Base-by-base conservation (phyloP, 2,797 vertebrate genomes). In the Synaphobranchus kaupii region DNA sequence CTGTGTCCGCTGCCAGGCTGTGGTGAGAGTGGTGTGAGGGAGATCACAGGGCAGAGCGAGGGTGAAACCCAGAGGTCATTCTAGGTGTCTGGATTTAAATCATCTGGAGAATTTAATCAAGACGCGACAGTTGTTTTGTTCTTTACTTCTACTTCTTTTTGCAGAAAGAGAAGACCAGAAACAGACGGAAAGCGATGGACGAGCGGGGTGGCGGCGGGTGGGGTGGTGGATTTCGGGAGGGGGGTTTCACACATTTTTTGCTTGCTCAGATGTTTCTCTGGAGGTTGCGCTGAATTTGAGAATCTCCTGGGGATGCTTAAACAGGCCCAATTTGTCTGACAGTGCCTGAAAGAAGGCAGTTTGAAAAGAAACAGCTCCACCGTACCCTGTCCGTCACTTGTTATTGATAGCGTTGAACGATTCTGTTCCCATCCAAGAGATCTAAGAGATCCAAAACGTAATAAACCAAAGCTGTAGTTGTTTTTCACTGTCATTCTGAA, bases 351-450 rank as follows among this genome's bases (percentile, higher is more conserved):
- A 83, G 60, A 52, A 83, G 20, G 83, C 34, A 6, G 34, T 84
- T 54, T 84, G 83, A 84, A 84, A 84, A 84, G 56, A 84, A 84
- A 47, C 83, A 84, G 83, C 54, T 20, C 83, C 56, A 22, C 31
- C 8, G 39, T 84, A 47, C 58, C 83, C 83, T 56, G 82, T 34
- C 82, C 15, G 15, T 84, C 82, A 84, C 52, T 34, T 20, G n/a
- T 84, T 28, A 84, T 54, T 84, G 50, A 81, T 17, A 44, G 39
- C 73, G 47, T 39, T 78, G 73, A 78, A 78, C 5, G 73, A 47
- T 47, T 3, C 73, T 44, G 17, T 44, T 78, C 73, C 47, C 73
- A 44, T 44, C 68, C 31, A 47, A n/a, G n/a, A n/a, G 6, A 78
- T 47, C 73, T 34, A 3, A 17, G 50, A 54, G 50, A 78, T 15